These are phyloP conservation scores for Lasioglossum morio DNA, from an alignment of 2,888 invertebrate genomes.

Conservation along the genomic window DNA sequence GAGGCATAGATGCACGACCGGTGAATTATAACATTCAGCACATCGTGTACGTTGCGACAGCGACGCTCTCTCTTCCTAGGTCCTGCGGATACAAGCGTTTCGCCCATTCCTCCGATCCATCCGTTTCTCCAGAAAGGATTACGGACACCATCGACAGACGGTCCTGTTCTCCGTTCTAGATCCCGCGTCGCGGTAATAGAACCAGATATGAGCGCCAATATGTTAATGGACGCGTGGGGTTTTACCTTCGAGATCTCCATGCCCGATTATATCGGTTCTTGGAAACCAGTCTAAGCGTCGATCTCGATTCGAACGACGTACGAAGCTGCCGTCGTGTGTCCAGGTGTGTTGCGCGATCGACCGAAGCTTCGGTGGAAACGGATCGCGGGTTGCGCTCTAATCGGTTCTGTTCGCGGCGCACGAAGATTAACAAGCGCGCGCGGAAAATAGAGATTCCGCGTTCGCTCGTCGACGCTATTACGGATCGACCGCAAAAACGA, in stretches of 20 bases:
- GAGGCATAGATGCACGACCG: constrained; percentile 35
- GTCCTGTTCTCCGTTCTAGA: constrained; percentile 12
- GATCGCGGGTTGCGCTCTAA: not conserved
- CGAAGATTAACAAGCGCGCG: constrained; percentile 1
- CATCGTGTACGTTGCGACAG: not conserved
- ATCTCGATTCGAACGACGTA: constrained; percentile 56
- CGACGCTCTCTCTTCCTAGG: constrained; percentile 19
- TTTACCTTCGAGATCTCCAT: constrained; percentile 72
- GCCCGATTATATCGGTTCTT: constrained; percentile 71
- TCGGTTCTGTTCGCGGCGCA: not conserved
- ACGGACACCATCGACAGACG: not conserved
- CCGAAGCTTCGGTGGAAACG: not conserved
- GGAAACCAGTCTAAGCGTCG: constrained; percentile 62
- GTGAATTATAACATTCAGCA: not conserved
- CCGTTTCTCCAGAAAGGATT: not conserved
- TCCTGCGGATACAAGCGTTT: not conserved
- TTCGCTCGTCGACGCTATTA: constrained; percentile 18
- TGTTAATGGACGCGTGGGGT: constrained; percentile 76
- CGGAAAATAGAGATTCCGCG: constrained; percentile 6
- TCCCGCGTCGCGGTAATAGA: constrained; percentile 30
- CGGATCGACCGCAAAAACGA: constrained; percentile 25
- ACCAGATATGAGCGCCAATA: constrained; percentile 54
- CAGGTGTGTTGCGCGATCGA: not conserved
- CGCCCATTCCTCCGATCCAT: not conserved
- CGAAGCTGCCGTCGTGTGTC: not conserved